phyloP scores from a whole-genome alignment of 2,113 vertebrate species.

The Semnornis frantzii region DNA sequence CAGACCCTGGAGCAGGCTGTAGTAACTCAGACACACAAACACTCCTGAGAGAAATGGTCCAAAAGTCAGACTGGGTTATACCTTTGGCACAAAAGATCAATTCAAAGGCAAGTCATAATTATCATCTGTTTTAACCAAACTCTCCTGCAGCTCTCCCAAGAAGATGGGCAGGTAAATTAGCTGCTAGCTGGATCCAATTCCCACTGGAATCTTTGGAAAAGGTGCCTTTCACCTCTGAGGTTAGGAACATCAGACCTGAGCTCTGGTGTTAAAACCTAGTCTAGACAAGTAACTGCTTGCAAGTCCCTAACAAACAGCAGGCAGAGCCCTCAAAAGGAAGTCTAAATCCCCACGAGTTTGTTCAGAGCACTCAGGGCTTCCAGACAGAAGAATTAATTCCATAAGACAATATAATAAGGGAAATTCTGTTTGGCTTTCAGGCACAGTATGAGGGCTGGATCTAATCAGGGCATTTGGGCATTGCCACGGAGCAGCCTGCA shows the following conservation, averaged over 20 bases:
- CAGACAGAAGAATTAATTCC: not conserved
- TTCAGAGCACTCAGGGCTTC: not conserved
- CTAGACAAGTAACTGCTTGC: conserved; percentile 27
- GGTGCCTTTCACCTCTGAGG: not conserved
- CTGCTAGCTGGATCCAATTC: not conserved
- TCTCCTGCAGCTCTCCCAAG: not conserved
- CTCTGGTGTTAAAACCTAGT: conserved; percentile 36
- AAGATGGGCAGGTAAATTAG: conserved; percentile 11
- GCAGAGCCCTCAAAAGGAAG: not conserved
- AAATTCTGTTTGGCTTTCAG: not conserved
- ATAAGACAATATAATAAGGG: not conserved
- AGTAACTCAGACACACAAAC: not conserved
- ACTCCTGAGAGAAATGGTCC: not conserved
- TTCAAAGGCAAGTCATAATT: conserved; percentile 19
- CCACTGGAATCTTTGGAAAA: not conserved
- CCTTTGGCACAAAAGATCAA: not conserved
- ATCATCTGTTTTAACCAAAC: conserved; percentile 7
- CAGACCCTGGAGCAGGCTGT: not conserved
- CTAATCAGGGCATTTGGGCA: not conserved
- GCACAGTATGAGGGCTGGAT: not conserved
- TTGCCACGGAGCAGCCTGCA: not conserved
- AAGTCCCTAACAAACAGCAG: not conserved
- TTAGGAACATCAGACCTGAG: not conserved
- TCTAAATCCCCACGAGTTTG: not conserved
- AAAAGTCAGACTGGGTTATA: not conserved